Evolutionary conservation across 2,797 vertebrate species (phyloP).

Genomic region (Syndactyla subalaris): DNA sequence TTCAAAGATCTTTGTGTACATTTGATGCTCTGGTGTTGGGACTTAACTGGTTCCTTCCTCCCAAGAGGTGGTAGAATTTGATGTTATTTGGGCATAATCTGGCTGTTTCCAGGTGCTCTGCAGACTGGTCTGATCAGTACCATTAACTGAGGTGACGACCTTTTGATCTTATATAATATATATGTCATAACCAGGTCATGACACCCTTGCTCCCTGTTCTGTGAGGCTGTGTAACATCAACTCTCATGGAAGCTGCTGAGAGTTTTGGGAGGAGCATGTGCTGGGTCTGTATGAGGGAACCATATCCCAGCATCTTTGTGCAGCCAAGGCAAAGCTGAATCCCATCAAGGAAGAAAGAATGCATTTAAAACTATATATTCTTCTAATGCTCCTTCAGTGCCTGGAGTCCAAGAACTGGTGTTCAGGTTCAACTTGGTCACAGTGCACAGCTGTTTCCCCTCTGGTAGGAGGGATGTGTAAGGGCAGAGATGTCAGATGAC

Average conservation of each 20-base stretch:
- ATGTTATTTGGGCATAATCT: not conserved
- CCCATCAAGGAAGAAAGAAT: not conserved
- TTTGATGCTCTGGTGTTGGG: not conserved
- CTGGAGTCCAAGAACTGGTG: not conserved
- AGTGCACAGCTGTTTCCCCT: not conserved
- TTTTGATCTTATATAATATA: not conserved
- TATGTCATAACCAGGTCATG: not conserved
- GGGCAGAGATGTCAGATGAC: too few relatives aligned
- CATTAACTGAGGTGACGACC: not conserved
- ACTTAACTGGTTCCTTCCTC: accelerated
- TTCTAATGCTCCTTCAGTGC: accelerated
- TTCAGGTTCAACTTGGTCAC: not conserved
- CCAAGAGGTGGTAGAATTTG: not conserved
- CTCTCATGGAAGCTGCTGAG: not conserved
- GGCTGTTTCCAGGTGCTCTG: not conserved
- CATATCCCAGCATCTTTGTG: not conserved
- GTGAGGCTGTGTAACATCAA: accelerated
- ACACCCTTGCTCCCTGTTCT: accelerated
- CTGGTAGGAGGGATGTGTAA: not conserved
- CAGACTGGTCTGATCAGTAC: too few relatives aligned
- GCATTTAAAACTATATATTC: not conserved
- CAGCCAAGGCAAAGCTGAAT: not conserved
- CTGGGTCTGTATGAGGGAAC: accelerated
- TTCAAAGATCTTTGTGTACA: not conserved
- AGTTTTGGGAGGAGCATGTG: not conserved